Conservation (phyloP, 1,140 invertebrate genomes). For the Andricus grossulariae region DNA sequence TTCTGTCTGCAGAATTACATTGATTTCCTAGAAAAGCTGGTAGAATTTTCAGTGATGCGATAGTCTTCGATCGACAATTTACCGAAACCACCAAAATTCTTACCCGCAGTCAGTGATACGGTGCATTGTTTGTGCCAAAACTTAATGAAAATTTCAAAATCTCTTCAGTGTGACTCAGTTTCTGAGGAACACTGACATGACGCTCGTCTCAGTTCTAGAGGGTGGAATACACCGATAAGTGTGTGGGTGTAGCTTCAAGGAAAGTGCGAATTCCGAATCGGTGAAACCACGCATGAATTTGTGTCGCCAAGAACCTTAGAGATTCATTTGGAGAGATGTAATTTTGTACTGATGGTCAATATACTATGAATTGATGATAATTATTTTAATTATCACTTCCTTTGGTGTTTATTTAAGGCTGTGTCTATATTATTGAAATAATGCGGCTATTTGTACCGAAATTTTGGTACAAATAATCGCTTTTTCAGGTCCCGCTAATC, state of each 20-base stretch:
- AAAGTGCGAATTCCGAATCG: slow-evolving; percentile 43
- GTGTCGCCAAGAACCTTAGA: background rate
- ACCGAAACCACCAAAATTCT: background rate
- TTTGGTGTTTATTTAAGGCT: background rate
- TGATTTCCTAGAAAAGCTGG: background rate
- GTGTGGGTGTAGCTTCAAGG: slow-evolving; percentile 44
- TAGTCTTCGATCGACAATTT: background rate
- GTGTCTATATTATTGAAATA: too few relatives aligned
- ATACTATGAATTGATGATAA: background rate
- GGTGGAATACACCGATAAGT: slow-evolving; percentile 55
- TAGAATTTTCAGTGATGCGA: background rate
- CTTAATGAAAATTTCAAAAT: slow-evolving; percentile 62
- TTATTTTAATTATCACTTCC: slow-evolving; percentile 18
- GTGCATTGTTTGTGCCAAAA: slow-evolving; percentile 66
- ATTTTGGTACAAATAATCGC: too few relatives aligned
- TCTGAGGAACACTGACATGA: slow-evolving; percentile 40
- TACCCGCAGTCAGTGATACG: slow-evolving; percentile 43
- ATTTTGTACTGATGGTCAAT: slow-evolving; percentile 9
- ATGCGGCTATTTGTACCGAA: too few relatives aligned
- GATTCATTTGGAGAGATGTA: slow-evolving; percentile 16
- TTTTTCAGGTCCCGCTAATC: too few relatives aligned
- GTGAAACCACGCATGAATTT: slow-evolving; percentile 35
- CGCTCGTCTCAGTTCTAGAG: slow-evolving; percentile 45
- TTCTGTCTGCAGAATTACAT: background rate
- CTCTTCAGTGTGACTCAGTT: slow-evolving; percentile 58